These are phyloP conservation scores for Augochlora pura DNA, from an alignment of 1,140 invertebrate genomes.

Conservation along the genomic window DNA sequence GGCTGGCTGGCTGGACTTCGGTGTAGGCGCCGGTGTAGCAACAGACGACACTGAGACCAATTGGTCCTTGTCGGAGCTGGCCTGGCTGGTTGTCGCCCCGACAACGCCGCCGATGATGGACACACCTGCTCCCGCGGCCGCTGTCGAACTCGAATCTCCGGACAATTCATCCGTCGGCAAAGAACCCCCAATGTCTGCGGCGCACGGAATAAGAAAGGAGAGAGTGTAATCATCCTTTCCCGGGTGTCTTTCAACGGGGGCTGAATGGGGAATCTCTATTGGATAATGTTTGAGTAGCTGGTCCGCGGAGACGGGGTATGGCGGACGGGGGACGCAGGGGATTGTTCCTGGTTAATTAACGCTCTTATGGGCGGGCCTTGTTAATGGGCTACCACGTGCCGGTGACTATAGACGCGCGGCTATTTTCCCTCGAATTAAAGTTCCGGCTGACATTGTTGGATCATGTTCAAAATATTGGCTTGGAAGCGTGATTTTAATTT, in stretches of 20 bases:
- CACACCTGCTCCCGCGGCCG: constrained; percentile 71
- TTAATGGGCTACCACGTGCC: too few relatives aligned
- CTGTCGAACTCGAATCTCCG: constrained; percentile 74
- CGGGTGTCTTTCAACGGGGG: neutral
- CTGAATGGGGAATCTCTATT: neutral
- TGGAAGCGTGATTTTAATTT: too few relatives aligned
- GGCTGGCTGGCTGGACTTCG: constrained; percentile 64
- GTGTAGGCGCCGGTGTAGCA: constrained; percentile 59
- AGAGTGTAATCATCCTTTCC: neutral
- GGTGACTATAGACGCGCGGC: too few relatives aligned
- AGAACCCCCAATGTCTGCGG: constrained; percentile 75
- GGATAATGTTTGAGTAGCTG: neutral
- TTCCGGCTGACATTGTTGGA: too few relatives aligned
- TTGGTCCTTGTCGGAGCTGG: constrained; percentile 63
- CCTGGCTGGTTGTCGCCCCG: constrained; percentile 55
- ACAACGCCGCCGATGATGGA: constrained; percentile 67
- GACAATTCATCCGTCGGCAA: constrained; percentile 78
- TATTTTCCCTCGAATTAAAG: too few relatives aligned
- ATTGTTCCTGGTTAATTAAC: constrained; percentile 1
- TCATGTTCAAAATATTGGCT: too few relatives aligned
- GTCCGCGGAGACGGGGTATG: too few relatives aligned
- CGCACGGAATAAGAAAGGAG: neutral
- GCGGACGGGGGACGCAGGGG: neutral
- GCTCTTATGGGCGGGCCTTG: too few relatives aligned
- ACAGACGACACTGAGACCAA: constrained; percentile 65